Evolutionary conservation across 2,888 invertebrate species (phyloP).

Genomic region (Blera fallax): DNA sequence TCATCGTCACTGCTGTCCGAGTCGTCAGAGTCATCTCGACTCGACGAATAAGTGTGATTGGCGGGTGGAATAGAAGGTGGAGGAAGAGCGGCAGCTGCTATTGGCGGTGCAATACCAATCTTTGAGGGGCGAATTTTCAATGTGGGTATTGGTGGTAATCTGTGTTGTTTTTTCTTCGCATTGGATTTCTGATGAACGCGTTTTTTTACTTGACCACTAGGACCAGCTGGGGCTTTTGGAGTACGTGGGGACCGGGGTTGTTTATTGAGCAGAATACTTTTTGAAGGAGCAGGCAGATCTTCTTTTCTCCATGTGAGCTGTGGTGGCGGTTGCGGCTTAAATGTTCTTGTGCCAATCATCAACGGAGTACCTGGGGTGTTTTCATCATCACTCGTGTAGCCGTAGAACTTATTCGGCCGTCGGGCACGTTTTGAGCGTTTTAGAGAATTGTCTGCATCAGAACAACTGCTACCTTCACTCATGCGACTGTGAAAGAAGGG

Average conservation of each 20-base stretch:
- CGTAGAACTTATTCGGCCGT: slow-evolving; percentile 93
- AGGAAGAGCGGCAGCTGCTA: slow-evolving; percentile 71
- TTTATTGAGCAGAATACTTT: slow-evolving; percentile 76
- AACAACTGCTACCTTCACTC: slow-evolving; percentile 82
- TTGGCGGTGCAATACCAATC: slow-evolving; percentile 70
- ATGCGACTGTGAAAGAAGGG: slow-evolving; percentile 73
- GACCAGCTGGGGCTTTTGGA: slow-evolving; percentile 69
- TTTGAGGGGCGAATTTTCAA: slow-evolving; percentile 79
- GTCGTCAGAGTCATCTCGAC: slow-evolving; percentile 74
- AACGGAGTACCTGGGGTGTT: slow-evolving; percentile 81
- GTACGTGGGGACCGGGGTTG: slow-evolving; percentile 67
- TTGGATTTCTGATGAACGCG: slow-evolving; percentile 58
- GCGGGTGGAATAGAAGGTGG: slow-evolving; percentile 74
- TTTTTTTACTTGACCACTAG: slow-evolving; percentile 68
- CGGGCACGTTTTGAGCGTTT: slow-evolving; percentile 91
- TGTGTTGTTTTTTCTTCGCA: slow-evolving; percentile 75
- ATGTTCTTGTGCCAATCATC: slow-evolving; percentile 78
- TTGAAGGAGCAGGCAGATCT: slow-evolving; percentile 85
- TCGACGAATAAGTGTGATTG: slow-evolving; percentile 70
- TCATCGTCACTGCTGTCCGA: slow-evolving; percentile 83
- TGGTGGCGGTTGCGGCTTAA: slow-evolving; percentile 85
- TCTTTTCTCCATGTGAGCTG: slow-evolving; percentile 89
- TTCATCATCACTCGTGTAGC: slow-evolving; percentile 93
- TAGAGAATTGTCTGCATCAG: slow-evolving; percentile 84
- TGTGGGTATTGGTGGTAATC: slow-evolving; percentile 83